A percentile compares a stretch with the other conserved stretches of the same genome.
These are phyloP conservation scores for Amphiduros pacificus DNA, from an alignment of 2,888 invertebrate genomes.

Conservation along the genomic window DNA sequence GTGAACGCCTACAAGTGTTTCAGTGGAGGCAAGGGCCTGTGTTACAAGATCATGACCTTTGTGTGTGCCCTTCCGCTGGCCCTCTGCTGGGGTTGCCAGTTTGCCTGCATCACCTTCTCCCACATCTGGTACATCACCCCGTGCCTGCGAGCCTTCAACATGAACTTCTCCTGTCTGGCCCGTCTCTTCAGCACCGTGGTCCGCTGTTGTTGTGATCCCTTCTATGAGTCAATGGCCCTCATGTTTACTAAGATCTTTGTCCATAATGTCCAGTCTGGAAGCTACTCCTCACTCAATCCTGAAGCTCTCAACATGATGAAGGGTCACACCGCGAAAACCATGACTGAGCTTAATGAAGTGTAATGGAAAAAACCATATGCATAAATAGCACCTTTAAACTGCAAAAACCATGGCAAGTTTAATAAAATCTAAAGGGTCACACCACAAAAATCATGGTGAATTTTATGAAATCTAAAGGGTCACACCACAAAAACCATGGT, in stretches of 20 bases:
- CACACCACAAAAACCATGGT: too few species aligned
- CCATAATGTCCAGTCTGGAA: too few species aligned
- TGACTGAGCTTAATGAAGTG: too few species aligned
- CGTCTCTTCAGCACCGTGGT: conserved; percentile 13
- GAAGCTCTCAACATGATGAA: too few species aligned
- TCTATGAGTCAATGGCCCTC: conserved; percentile 19
- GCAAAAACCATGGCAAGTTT: too few species aligned
- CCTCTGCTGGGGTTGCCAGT: conserved; percentile 61
- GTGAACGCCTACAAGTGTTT: conserved; percentile 70
- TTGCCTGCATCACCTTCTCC: conserved; percentile 62
- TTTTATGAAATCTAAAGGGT: too few species aligned
- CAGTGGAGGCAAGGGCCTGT: conserved; percentile 68
- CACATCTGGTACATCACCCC: conserved; percentile 78
- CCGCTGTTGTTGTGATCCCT: conserved; percentile 23
- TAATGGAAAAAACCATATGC: too few species aligned
- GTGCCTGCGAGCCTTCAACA: conserved; percentile 69
- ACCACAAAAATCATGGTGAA: too few species aligned
- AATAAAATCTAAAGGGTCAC: too few species aligned
- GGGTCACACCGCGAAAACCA: too few species aligned
- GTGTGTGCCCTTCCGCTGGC: conserved; percentile 71
- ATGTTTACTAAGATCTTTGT: conserved; percentile 21
- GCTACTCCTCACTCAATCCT: too few species aligned
- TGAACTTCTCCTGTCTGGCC: conserved; percentile 67
- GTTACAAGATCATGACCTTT: conserved; percentile 71
- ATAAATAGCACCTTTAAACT: too few species aligned